Evolutionary conservation across 2,113 vertebrate species (phyloP), one percentile per base, ranked within the genome.

Genomic region (Neomonachus schauinslandi): DNA sequence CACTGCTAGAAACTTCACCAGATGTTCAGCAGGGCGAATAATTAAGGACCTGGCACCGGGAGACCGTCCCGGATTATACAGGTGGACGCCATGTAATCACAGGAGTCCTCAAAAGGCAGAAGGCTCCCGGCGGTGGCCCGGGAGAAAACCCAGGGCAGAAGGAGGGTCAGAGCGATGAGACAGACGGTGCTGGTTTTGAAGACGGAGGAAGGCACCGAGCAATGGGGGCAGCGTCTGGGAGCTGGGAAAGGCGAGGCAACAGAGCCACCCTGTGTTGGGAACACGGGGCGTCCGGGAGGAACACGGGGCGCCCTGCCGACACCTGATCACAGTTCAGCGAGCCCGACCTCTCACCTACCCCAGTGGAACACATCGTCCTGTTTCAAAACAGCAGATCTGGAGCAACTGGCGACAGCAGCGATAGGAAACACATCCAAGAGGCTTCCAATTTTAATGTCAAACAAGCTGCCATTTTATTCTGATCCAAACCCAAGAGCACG

Each of bases 11-110:
- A 46, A 51, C 13, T 0, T 31, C 21, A 49, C 0, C 1, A 36
- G 33, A 57, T 14, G 33, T 1, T 2, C 0, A 0, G 4, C 0
- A 24, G 63, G 9, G 55, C 28, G 33, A 63, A 0, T 15, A 67
- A 36, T 4, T 1, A 11, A 42, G 80, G 49, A 46, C 9, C 22
- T 5, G 12, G 31, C 24, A 6, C 49, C 3, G 14, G 5, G 6
- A 33, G 42, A 7, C 49, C 4, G 3, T 2, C 28, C 28, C 15
- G 26, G 77, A 10, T 4, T 5, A 39, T 7, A 19, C 63, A 19
- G 53, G 31, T 16, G 13, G 31, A 11, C 11, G 42, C 16, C 18
- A 3, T 4, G 6, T 3, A 36, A 39, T 4, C 80, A 39, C 19
- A 3, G 0, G 7, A 55, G 46, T 36, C n/a, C 83, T 36, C 6